Evolutionary conservation across 2,113 vertebrate genomes (phyloP), one percentile per base, ranked within the genome.

Genomic region (Edolisoma coerulescens): DNA sequence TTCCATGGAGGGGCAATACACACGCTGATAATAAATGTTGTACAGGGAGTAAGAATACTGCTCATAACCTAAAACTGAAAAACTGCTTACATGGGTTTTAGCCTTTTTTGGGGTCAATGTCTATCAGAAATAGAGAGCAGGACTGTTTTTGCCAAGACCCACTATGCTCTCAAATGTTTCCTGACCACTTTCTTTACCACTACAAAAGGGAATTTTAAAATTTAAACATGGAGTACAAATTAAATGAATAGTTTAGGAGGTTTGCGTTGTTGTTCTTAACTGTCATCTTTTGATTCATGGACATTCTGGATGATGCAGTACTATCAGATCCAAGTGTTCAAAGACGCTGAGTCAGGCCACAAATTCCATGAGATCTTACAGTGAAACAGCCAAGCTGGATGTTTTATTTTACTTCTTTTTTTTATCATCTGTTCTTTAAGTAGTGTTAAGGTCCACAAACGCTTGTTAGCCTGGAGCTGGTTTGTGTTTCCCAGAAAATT

Each of bases 1-100:
- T 79, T 93, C 63, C 57, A 45, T 4, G 10, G 39, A 80, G 26
- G 37, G 10, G 22, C 49, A 78, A 69, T 19, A 45, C 2, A 3
- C 3, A 32, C 1, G 2, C 50, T 19, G 22, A 59, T 35, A 71
- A 49, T 9, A 41, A 49, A 49, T 10, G 27, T 10, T 4, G 0
- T 12, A 79, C 54, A 60, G 41, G 27, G 32, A 61, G 6, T 2
- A 7, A 67, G 24, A 89, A 24, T 27, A 24, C 35, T 50, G 20
- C 24, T 68, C 16, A 6, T 45, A 71, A 79, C 26, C 47, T 45
- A 18, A 33, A 93, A 63, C 24, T 73, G 57, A 35, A 21, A 30
- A 93, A 63, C 26, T 76, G 63, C 44, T 52, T 42, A 11, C 32
- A 7, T 7, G 32, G 7, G 9, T 4, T 83, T 70, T n/a, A 78